Evolutionary conservation across 2,888 invertebrate genomes (phyloP).

Genomic region (Caenorhabditis becei): DNA sequence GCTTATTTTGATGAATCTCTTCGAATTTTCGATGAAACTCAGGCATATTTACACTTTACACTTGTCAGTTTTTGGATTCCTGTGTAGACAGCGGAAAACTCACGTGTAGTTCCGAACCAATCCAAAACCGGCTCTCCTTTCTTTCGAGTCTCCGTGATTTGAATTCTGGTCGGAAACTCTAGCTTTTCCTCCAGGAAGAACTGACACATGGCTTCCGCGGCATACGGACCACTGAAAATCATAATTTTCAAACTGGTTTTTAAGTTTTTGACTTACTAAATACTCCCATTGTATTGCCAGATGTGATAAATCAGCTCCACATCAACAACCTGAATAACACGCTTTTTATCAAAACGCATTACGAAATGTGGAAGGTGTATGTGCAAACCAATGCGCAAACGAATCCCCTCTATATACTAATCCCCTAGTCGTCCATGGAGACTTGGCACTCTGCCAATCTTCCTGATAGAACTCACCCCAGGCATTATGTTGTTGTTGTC

Average conservation of each 20-base stretch:
- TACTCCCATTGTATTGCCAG: conserved; percentile 46
- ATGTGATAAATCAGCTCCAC: conserved; percentile 23
- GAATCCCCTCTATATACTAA: no score
- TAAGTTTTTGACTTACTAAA: conserved; percentile 27
- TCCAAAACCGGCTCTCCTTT: conserved; percentile 8
- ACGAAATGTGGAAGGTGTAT: no score
- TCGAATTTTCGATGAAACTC: no score
- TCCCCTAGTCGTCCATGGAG: no score
- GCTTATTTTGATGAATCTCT: no score
- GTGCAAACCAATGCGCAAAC: no score
- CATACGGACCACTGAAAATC: conserved; percentile 41
- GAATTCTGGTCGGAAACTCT: conserved; percentile 32
- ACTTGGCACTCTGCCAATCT: background rate
- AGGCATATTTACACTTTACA: no score
- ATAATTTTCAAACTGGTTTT: background rate
- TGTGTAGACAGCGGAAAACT: no score
- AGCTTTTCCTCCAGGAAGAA: conserved; percentile 24
- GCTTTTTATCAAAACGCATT: background rate
- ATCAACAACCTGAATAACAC: conserved; percentile 26
- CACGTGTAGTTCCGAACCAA: conserved; percentile 37
- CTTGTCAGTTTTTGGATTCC: no score
- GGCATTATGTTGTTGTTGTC: conserved; percentile 8
- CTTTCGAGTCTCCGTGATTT: conserved; percentile 21
- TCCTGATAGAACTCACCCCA: background rate
- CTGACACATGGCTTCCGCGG: conserved; percentile 1